A percentile compares a stretch with the other conserved stretches of the same genome.
These are phyloP conservation scores for Sthenelais limicola DNA, from an alignment of 2,888 invertebrate species.

Conservation along the genomic window DNA sequence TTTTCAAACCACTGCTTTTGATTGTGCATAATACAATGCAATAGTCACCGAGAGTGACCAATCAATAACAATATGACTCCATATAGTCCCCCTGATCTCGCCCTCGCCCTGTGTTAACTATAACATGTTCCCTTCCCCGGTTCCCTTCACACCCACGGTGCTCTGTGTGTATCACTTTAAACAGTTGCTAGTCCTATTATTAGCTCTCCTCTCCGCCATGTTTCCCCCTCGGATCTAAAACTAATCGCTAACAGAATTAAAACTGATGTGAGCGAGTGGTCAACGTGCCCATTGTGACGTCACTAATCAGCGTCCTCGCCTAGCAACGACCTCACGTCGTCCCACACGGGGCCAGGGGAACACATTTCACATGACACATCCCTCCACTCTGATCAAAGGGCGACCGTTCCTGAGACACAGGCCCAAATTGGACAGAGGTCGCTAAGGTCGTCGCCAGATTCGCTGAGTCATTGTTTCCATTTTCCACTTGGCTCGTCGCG, in stretches of 20 bases:
- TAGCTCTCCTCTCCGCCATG: no score
- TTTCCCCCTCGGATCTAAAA: no score
- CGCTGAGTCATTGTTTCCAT: conserved; percentile 39
- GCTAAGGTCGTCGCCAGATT: conserved; percentile 2
- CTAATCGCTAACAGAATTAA: conserved; percentile 18
- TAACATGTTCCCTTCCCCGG: no score
- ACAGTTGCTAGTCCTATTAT: no score
- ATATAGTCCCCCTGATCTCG: no score
- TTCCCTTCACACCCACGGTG: no score
- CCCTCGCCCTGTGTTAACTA: no score
- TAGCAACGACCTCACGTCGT: background rate
- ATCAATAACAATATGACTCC: no score
- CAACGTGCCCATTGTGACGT: conserved; percentile 28
- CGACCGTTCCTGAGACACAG: conserved; percentile 24
- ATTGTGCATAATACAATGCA: no score
- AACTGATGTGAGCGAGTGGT: conserved; percentile 27
- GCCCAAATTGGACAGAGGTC: conserved; percentile 29
- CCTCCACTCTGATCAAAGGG: conserved; percentile 27
- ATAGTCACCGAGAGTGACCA: no score
- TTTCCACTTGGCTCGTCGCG: conserved; percentile 29
- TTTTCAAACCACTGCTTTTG: no score
- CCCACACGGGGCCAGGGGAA: background rate
- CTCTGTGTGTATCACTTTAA: no score
- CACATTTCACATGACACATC: conserved; percentile 39
- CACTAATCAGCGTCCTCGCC: conserved; percentile 20